These are phyloP conservation scores for Phymatocera aterrima DNA, from an alignment of 2,888 invertebrate genomes.

Conservation along the genomic window DNA sequence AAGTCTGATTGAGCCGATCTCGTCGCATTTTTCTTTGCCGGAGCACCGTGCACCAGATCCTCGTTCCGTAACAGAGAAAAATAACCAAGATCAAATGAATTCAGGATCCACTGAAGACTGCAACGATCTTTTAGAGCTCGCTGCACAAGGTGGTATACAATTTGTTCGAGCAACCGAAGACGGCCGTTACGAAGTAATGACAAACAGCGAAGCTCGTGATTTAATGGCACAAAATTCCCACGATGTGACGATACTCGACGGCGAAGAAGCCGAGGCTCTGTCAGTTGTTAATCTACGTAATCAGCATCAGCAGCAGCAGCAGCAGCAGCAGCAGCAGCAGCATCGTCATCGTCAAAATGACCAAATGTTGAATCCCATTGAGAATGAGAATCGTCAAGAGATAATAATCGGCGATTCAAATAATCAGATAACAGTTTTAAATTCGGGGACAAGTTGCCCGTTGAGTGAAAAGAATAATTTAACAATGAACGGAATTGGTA, in stretches of 20 bases:
- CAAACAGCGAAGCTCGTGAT: slow-evolving; percentile 72
- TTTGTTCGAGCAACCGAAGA: slow-evolving; percentile 73
- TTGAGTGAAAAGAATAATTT: slow-evolving; percentile 44
- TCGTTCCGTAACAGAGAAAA: not conserved
- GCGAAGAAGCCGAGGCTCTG: slow-evolving; percentile 68
- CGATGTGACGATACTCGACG: slow-evolving; percentile 70
- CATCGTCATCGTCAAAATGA: not conserved
- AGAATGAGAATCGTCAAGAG: slow-evolving; percentile 25
- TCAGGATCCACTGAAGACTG: slow-evolving; percentile 61
- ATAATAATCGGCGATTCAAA: slow-evolving; percentile 57
- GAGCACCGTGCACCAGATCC: not conserved
- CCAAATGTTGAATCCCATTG: not conserved
- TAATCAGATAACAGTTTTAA: slow-evolving; percentile 67
- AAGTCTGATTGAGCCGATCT: slow-evolving; percentile 35
- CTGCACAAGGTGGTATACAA: slow-evolving; percentile 72
- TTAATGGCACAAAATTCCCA: slow-evolving; percentile 73
- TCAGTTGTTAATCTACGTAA: slow-evolving; percentile 60
- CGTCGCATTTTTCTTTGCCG: slow-evolving; percentile 12
- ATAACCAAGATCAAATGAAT: not conserved
- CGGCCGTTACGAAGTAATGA: slow-evolving; percentile 73
- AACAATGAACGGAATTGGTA: slow-evolving; percentile 59
- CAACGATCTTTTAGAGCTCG: slow-evolving; percentile 71
- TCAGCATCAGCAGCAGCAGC: not conserved
- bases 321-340: too few relatives aligned
- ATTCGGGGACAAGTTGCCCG: slow-evolving; percentile 52